phyloP scores from a whole-genome alignment of 2,113 vertebrate species.

The Regulus satrapa region DNA sequence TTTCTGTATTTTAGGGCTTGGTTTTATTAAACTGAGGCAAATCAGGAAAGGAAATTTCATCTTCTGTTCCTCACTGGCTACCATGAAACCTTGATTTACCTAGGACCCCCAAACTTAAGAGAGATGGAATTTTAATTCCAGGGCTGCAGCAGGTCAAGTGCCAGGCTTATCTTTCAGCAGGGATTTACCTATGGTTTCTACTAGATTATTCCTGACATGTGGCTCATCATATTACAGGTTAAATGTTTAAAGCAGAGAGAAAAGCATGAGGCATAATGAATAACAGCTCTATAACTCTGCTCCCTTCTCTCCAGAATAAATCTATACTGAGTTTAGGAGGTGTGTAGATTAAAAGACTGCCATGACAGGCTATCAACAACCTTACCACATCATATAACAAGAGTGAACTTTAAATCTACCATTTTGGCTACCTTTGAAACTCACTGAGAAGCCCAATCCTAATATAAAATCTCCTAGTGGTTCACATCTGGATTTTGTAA shows the following conservation, averaged over 20 bases:
- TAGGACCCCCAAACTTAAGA: background rate
- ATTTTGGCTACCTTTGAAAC: slow-evolving; percentile 36
- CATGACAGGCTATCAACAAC: slow-evolving; percentile 26
- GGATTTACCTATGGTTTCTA: slow-evolving; percentile 26
- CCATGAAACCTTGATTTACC: background rate
- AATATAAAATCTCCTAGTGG: slow-evolving; percentile 10
- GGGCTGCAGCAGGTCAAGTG: background rate
- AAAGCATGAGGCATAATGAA: slow-evolving; percentile 14
- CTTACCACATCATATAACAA: slow-evolving; percentile 27
- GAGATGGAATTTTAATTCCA: background rate
- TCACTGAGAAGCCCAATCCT: background rate
- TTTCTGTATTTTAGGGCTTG: background rate
- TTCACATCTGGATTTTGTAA: slow-evolving; percentile 57
- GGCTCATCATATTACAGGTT: slow-evolving; percentile 26
- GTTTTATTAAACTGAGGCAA: background rate
- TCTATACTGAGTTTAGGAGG: background rate
- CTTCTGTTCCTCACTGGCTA: background rate
- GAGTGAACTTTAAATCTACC: slow-evolving; percentile 17
- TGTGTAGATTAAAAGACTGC: slow-evolving; percentile 13
- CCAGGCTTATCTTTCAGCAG: slow-evolving; percentile 20
- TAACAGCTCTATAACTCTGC: background rate
- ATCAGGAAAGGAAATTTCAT: background rate
- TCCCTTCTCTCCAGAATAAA: background rate
- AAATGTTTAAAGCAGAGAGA: background rate
- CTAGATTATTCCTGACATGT: slow-evolving; percentile 16